phyloP scores from a whole-genome alignment of 2,888 invertebrate genomes.

The Stenichneumon culpator region DNA sequence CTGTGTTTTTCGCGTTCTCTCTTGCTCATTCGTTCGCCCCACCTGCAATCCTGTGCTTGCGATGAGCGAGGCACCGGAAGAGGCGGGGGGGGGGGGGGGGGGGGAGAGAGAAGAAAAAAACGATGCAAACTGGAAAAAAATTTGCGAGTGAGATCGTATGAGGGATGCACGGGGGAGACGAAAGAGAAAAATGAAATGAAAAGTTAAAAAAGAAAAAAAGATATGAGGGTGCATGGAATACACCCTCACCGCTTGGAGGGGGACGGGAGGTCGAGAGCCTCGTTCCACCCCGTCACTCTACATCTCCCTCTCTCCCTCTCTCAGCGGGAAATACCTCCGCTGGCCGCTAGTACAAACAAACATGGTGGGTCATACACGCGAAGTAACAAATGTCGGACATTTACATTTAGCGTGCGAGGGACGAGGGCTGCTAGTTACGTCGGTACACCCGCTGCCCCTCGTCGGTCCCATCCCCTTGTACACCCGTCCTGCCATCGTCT shows the following conservation, averaged over 20 bases:
- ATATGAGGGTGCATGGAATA: slow-evolving; percentile 50
- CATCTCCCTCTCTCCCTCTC: slow-evolving; percentile 36
- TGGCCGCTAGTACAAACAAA: slow-evolving; percentile 80
- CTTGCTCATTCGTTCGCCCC: slow-evolving; percentile 37
- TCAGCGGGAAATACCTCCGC: slow-evolving; percentile 59
- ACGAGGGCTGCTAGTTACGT: slow-evolving; percentile 49
- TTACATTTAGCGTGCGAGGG: slow-evolving; percentile 82
- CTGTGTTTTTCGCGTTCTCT: slow-evolving; percentile 28
- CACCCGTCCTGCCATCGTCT: slow-evolving; percentile 50
- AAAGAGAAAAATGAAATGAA: slow-evolving; percentile 62
- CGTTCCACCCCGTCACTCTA: slow-evolving; percentile 60
- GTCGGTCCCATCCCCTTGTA: slow-evolving; percentile 50
- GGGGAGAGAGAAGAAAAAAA: slow-evolving; percentile 34
- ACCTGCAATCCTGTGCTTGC: slow-evolving; percentile 29
- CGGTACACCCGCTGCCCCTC: slow-evolving; percentile 38
- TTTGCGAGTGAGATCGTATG: slow-evolving; percentile 62
- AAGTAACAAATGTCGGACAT: slow-evolving; percentile 84
- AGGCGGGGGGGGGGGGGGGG: background rate
- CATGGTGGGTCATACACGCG: slow-evolving; percentile 81
- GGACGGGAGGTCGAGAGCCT: slow-evolving; percentile 64
- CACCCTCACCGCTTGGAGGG: slow-evolving; percentile 48
- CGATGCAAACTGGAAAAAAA: slow-evolving; percentile 48
- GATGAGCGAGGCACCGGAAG: slow-evolving; percentile 41
- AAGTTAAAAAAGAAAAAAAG: slow-evolving; percentile 36
- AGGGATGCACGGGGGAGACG: slow-evolving; percentile 44